A percentile compares a stretch with the other conserved stretches of the same genome.
These are phyloP conservation scores for Pangasius mekongensis DNA, from an alignment of 2,797 vertebrate genomes.

Conservation along the genomic window DNA sequence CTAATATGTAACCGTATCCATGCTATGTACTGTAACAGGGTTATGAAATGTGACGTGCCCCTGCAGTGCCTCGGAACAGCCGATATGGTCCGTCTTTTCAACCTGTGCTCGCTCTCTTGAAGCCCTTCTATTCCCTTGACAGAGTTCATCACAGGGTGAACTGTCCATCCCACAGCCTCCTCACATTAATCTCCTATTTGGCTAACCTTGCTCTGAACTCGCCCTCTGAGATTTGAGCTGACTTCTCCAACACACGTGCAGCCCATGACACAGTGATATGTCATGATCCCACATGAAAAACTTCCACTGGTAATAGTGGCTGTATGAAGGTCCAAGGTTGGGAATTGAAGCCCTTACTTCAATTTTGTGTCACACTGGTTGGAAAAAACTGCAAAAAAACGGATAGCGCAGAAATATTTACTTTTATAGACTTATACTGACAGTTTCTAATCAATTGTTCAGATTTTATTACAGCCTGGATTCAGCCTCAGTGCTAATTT, in stretches of 20 bases:
- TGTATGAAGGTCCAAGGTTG: slow-evolving; percentile 28
- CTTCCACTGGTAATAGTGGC: slow-evolving; percentile 44
- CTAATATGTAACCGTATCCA: background rate
- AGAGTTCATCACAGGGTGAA: slow-evolving; percentile 84
- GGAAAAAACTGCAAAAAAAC: background rate
- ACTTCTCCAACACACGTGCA: slow-evolving; percentile 75
- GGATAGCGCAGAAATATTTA: background rate
- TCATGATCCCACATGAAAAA: slow-evolving; percentile 63
- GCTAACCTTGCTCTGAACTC: slow-evolving; percentile 91
- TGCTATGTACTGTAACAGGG: slow-evolving; percentile 6
- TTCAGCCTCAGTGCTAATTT: background rate
- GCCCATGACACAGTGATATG: slow-evolving; percentile 65
- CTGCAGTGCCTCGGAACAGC: slow-evolving; percentile 26
- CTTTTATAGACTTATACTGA: background rate
- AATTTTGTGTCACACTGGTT: background rate
- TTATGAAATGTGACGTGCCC: slow-evolving; percentile 19
- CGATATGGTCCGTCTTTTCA: slow-evolving; percentile 60
- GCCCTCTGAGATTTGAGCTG: slow-evolving; percentile 77
- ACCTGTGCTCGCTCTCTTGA: slow-evolving; percentile 76
- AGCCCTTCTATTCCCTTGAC: slow-evolving; percentile 79
- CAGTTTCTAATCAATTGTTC: background rate
- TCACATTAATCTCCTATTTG: slow-evolving; percentile 88
- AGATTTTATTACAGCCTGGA: background rate
- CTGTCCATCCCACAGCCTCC: slow-evolving; percentile 79
- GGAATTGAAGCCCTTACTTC: background rate